Conservation (phyloP, 2,888 invertebrate genomes). For the Phorcus lineatus region DNA sequence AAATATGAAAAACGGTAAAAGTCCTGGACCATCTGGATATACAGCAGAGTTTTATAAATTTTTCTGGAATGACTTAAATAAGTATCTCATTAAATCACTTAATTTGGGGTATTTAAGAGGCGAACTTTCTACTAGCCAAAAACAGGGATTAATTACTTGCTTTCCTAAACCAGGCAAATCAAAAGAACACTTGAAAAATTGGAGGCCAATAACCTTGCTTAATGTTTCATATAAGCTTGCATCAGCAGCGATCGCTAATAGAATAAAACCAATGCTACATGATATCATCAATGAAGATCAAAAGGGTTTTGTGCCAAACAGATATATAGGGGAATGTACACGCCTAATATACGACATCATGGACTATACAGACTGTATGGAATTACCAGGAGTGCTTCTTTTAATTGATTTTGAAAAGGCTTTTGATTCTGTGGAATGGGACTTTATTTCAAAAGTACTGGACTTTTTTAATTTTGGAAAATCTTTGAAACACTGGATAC, state of each 20-base stretch:
- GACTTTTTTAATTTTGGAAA: background rate
- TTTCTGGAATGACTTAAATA: background rate
- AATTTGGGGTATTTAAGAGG: background rate
- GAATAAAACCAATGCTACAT: background rate
- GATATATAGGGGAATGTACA: slow-evolving; percentile 17
- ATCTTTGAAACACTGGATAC: background rate
- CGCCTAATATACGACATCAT: slow-evolving; percentile 10
- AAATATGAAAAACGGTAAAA: slow-evolving; percentile 6
- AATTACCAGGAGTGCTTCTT: background rate
- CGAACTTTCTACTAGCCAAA: background rate
- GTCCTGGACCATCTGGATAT: background rate
- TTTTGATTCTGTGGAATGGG: slow-evolving; percentile 2
- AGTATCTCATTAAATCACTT: background rate
- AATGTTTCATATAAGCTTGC: background rate
- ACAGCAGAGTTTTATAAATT: slow-evolving; percentile 7
- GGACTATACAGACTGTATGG: background rate
- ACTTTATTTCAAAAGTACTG: background rate
- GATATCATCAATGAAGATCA: background rate
- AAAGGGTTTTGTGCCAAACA: background rate
- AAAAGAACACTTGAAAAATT: background rate
- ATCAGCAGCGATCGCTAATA: background rate
- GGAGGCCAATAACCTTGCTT: background rate
- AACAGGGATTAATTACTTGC: background rate
- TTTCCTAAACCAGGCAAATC: background rate
- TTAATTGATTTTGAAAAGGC: slow-evolving; percentile 24